A percentile compares a stretch with the other conserved stretches of the same genome.
These are phyloP conservation scores for Epinotia ramella DNA, from an alignment of 2,888 invertebrate species.

Conservation along the genomic window DNA sequence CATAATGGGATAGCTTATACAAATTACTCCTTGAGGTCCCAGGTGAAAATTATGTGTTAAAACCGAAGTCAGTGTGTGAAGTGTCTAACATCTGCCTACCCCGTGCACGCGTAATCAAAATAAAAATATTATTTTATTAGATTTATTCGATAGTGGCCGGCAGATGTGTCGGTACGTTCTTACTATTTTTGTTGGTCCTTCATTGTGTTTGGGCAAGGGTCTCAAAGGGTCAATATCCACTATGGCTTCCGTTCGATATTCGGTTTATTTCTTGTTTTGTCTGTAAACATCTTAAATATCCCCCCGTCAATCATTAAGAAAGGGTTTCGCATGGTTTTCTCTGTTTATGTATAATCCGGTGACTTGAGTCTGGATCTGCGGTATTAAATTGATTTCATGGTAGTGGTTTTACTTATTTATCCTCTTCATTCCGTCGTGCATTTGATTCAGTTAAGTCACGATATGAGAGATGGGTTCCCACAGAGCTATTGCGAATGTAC, in stretches of 20 bases:
- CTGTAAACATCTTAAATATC: conserved; percentile 71
- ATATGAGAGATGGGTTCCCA: conserved; percentile 52
- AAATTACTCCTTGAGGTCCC: background rate
- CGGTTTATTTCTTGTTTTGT: conserved; percentile 70
- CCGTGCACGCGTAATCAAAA: conserved; percentile 81
- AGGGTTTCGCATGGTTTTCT: conserved; percentile 51
- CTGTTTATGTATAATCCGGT: conserved; percentile 36
- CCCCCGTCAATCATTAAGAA: conserved; percentile 62
- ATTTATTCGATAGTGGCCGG: conserved; percentile 83
- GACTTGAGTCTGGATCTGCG: conserved; percentile 30
- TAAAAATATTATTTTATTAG: conserved; percentile 85
- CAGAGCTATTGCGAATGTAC: conserved; percentile 51
- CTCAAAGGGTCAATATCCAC: conserved; percentile 78
- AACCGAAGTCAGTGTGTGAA: conserved; percentile 56
- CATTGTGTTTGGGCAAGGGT: conserved; percentile 75
- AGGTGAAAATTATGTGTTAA: conserved; percentile 41
- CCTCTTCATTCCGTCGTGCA: conserved; percentile 50
- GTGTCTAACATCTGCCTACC: conserved; percentile 80
- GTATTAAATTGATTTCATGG: conserved; percentile 57
- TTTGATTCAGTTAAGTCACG: conserved; percentile 51
- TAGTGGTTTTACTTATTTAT: conserved; percentile 54
- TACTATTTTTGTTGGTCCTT: conserved; percentile 78
- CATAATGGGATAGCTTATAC: background rate
- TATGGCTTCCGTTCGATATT: conserved; percentile 76
- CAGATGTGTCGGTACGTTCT: conserved; percentile 77